Conservation (phyloP, 1,140 invertebrate genomes). For the fruit fly (Drosophila melanogaster) region Release_6_plus_ISO1_MT NT_037436.4:10265001-10265500, state of each 20-base stretch:
- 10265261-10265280: constrained; percentile 29
- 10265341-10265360: background rate
- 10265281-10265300: constrained; percentile 25
- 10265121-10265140: constrained; percentile 38
- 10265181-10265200: constrained; percentile 44
- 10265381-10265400: constrained; percentile 1
- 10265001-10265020: constrained; percentile 30
- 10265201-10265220: constrained; percentile 27
- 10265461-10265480: background rate
- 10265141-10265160: constrained; percentile 48
- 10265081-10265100: constrained; percentile 11
- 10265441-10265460: background rate
- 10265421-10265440: background rate
- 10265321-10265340: constrained; percentile 26
- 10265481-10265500: constrained; percentile 30
- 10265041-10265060: constrained; percentile 51
- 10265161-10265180: constrained; percentile 22
- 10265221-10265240: constrained; percentile 44
- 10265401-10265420: constrained; percentile 18
- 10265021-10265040: constrained; percentile 11
- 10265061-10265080: constrained; percentile 45
- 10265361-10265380: constrained; percentile 6
- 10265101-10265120: constrained; percentile 55
- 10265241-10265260: constrained; percentile 38
- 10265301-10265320: background rate